Conservation (phyloP, 2,797 vertebrate species). For the Phataginus tricuspis region DNA sequence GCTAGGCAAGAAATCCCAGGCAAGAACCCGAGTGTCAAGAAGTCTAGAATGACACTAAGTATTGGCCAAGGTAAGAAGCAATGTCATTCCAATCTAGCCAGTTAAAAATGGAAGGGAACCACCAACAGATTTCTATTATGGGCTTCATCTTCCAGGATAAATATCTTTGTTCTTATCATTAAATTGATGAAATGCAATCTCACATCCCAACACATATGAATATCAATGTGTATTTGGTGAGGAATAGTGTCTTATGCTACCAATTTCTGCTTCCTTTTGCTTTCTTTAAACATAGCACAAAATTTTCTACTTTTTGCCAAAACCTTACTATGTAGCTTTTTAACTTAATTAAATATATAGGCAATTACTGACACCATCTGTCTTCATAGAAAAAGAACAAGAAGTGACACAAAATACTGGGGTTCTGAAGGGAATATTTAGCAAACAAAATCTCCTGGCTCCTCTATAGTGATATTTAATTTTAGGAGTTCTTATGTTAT, state of each 20-base stretch:
- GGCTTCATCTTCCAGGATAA: not conserved
- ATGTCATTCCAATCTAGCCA: not conserved
- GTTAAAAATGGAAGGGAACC: not conserved
- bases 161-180: not conserved
- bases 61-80: not conserved
- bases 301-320: conserved; percentile 78
- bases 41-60: not conserved
- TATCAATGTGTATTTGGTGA: not conserved
- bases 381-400: conserved; percentile 84
- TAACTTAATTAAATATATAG: conserved; percentile 88
- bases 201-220: not conserved
- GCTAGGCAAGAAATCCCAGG: conserved; percentile 26
- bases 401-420: conserved; percentile 83
- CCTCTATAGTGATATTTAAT: conserved; percentile 59
- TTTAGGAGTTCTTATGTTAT: conserved; percentile 70
- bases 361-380: conserved; percentile 90
- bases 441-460: conserved; percentile 81
- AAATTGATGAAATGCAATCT: not conserved
- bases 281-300: conserved; percentile 59
- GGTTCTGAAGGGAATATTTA: conserved; percentile 81
- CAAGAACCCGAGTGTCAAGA: not conserved
- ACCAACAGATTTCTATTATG: not conserved
- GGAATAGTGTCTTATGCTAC: not conserved
- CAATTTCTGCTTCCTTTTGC: conserved; percentile 52
- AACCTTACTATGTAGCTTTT: conserved; percentile 84